phyloP scores from a whole-genome alignment of 1,140 invertebrate species.

The Trissolcus basalis region DNA sequence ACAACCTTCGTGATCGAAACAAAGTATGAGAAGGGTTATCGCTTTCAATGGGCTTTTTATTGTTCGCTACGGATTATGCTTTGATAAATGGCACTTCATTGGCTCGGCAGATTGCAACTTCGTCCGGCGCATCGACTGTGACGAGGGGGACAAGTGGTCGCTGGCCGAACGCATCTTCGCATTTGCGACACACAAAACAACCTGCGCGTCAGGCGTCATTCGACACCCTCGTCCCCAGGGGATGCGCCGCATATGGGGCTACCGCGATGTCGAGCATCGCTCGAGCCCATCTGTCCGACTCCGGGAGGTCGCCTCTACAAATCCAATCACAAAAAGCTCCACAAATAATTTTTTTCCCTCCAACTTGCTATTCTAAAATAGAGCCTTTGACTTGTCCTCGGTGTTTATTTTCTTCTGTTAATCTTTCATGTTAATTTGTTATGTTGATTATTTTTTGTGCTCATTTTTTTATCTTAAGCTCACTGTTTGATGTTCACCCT shows the following conservation, averaged over 20 bases:
- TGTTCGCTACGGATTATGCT: conserved; percentile 38
- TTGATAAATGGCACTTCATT: conserved; percentile 38
- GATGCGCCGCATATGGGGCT: conserved; percentile 36
- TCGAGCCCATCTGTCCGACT: conserved; percentile 64
- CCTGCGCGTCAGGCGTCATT: conserved; percentile 41
- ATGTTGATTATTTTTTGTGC: too few relatives aligned
- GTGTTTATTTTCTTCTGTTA: neutral
- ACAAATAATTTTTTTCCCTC: too few relatives aligned
- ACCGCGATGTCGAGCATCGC: conserved; percentile 30
- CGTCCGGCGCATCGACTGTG: conserved; percentile 39
- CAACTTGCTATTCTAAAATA: neutral
- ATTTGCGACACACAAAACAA: conserved; percentile 36
- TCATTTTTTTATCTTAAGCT: too few relatives aligned
- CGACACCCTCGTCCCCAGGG: conserved; percentile 48
- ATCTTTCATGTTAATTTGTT: neutral
- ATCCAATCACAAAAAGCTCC: too few relatives aligned
- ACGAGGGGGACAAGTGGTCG: conserved; percentile 45
- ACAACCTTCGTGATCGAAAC: conserved; percentile 15
- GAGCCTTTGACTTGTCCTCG: neutral
- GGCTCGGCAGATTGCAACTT: conserved; percentile 36
- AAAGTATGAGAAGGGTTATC: conserved; percentile 19
- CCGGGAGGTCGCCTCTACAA: conserved; percentile 59
- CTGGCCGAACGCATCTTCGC: conserved; percentile 35
- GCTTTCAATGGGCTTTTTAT: conserved; percentile 36
- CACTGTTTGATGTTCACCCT: neutral